A percentile compares a stretch with the other conserved stretches of the same genome.
Evolutionary conservation across 2,113 vertebrate species (phyloP).

Genomic region (Nyctibius bracteatus): DNA sequence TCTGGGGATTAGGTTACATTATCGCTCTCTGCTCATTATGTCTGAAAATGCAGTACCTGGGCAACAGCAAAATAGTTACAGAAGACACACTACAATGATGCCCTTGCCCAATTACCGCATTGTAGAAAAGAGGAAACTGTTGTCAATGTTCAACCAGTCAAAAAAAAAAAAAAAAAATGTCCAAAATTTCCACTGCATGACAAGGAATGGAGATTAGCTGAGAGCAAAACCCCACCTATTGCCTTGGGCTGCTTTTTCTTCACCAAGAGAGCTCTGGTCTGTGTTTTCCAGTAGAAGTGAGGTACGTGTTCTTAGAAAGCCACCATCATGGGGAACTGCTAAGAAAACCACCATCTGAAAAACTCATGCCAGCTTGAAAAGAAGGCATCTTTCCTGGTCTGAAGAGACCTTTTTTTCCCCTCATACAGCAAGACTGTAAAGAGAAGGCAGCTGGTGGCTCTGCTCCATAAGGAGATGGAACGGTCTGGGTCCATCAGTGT

Average conservation of each 20-base stretch:
- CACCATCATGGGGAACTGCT: not conserved
- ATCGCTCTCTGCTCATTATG: not conserved
- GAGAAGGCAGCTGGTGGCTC: not conserved
- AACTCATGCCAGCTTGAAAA: not conserved
- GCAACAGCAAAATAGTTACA: not conserved
- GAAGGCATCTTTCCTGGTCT: not conserved
- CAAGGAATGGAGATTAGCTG: not conserved
- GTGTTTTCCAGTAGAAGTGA: not conserved
- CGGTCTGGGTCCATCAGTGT: not conserved
- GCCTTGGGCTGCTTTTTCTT: not conserved
- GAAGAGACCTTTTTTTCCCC: not conserved
- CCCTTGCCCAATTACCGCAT: not conserved
- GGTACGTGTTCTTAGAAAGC: not conserved
- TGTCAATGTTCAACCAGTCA: not conserved
- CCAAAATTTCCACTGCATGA: not conserved
- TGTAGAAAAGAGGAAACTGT: not conserved
- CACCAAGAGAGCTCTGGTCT: not conserved
- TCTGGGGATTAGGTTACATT: not conserved
- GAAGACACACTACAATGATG: not conserved
- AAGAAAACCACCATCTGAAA: not conserved
- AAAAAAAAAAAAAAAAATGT: not conserved
- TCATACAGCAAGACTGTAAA: not conserved
- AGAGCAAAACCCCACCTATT: not conserved
- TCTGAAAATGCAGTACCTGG: not conserved
- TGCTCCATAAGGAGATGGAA: not conserved